phyloP scores from a whole-genome alignment of 1,140 invertebrate species.

The Papilio polytes region DNA sequence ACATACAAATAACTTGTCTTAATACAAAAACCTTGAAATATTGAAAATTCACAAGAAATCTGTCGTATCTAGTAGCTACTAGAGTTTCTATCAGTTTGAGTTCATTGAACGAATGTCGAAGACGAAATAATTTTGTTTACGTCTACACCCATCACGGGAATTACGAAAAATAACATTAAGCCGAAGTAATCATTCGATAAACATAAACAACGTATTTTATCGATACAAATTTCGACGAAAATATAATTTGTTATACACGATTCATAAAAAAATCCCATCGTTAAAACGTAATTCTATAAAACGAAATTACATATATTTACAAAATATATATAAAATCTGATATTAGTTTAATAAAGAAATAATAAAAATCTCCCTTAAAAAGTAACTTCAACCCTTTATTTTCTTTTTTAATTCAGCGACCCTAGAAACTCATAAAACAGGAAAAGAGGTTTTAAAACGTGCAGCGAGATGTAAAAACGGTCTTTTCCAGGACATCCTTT shows the following conservation, averaged over 20 bases:
- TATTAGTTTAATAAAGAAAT: neutral
- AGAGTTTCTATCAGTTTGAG: neutral
- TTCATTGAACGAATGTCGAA: neutral
- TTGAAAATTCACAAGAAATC: no score
- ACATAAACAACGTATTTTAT: neutral
- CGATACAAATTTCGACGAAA: neutral
- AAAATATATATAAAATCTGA: no score
- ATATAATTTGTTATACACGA: neutral
- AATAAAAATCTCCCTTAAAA: neutral
- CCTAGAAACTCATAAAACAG: neutral
- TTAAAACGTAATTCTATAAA: neutral
- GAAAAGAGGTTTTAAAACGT: conserved; percentile 10
- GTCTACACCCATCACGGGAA: neutral
- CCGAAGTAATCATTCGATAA: neutral
- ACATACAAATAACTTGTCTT: no score
- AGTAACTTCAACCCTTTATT: neutral
- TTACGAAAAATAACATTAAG: neutral
- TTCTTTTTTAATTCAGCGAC: conserved; percentile 22
- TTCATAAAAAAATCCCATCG: no score
- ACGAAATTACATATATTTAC: neutral
- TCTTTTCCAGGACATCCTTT: conserved; percentile 42
- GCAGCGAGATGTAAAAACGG: conserved; percentile 47
- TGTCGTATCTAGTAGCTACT: neutral
- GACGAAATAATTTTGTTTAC: neutral
- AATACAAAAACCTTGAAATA: no score